Evolutionary conservation across 2,888 invertebrate species (phyloP).

Genomic region (Tinea trinotella): DNA sequence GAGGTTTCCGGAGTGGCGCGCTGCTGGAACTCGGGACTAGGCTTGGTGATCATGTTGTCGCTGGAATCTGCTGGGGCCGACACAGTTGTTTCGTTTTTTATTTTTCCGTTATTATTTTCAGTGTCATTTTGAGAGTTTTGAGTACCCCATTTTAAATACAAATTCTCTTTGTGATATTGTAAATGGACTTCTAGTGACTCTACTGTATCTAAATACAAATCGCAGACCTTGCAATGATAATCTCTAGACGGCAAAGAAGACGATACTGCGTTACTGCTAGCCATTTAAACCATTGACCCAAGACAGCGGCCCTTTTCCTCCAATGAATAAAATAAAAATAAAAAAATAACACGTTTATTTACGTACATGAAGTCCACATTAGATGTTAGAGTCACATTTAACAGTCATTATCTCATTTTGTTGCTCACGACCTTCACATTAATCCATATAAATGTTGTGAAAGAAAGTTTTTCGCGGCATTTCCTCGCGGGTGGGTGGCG

Average conservation of each 20-base stretch:
- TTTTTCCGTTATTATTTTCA: constrained; percentile 76
- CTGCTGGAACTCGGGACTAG: constrained; percentile 73
- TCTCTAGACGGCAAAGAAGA: constrained; percentile 72
- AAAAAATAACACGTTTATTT: constrained; percentile 54
- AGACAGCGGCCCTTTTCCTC: constrained; percentile 63
- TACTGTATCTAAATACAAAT: constrained; percentile 80
- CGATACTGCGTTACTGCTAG: constrained; percentile 67
- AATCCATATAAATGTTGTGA: constrained; percentile 51
- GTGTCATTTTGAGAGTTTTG: constrained; percentile 72
- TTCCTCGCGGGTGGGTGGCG: constrained; percentile 49
- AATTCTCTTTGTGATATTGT: constrained; percentile 84
- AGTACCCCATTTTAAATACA: constrained; percentile 81
- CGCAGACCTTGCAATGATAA: constrained; percentile 83
- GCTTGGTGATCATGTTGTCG: constrained; percentile 76
- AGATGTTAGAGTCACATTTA: constrained; percentile 55
- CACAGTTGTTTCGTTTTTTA: constrained; percentile 73
- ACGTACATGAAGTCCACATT: constrained; percentile 57
- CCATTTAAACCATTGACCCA: constrained; percentile 68
- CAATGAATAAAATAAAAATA: constrained; percentile 66
- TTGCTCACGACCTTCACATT: constrained; percentile 39
- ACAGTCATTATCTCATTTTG: constrained; percentile 49
- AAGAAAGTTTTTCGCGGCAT: constrained; percentile 70
- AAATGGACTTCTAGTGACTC: constrained; percentile 85
- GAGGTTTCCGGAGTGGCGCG: constrained; percentile 73
- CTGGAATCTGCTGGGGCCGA: constrained; percentile 84